phyloP scores from a whole-genome alignment of 2,113 vertebrate species.

The Micronisus gabar region DNA sequence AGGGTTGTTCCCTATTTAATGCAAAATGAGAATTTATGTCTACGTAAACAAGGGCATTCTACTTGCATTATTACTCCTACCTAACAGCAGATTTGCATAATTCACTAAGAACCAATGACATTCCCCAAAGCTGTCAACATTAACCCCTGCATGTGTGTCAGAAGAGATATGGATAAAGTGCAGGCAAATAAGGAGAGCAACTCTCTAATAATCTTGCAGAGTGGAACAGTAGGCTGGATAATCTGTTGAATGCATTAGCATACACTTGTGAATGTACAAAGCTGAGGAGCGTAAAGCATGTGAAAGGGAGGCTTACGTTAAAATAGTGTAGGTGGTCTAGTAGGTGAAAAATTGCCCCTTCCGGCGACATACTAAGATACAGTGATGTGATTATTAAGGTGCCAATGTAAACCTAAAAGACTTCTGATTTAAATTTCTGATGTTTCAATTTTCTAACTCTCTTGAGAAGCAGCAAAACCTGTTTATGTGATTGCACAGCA shows the following conservation, averaged over 20 bases:
- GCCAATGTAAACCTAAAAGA: not conserved
- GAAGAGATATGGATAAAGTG: not conserved
- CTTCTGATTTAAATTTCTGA: not conserved
- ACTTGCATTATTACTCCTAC: not conserved
- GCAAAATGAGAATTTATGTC: not conserved
- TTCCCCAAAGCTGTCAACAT: not conserved
- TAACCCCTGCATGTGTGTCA: not conserved
- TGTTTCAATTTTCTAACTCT: not conserved
- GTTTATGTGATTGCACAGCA: not conserved
- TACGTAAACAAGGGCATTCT: not conserved
- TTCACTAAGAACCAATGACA: not conserved
- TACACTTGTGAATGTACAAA: not conserved
- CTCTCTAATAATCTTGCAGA: not conserved
- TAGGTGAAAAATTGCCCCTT: not conserved
- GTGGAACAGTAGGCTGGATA: not conserved
- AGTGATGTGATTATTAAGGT: not conserved
- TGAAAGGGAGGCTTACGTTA: not conserved
- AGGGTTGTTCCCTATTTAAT: not conserved
- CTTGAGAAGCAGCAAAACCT: not conserved
- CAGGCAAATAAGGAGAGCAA: not conserved
- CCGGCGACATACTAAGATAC: not conserved
- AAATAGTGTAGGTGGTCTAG: not conserved
- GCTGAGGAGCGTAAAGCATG: not conserved
- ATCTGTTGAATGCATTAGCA: not conserved
- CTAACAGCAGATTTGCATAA: not conserved